phyloP scores from a whole-genome alignment of 1,140 invertebrate species.

The Pectinophora gossypiella region DNA sequence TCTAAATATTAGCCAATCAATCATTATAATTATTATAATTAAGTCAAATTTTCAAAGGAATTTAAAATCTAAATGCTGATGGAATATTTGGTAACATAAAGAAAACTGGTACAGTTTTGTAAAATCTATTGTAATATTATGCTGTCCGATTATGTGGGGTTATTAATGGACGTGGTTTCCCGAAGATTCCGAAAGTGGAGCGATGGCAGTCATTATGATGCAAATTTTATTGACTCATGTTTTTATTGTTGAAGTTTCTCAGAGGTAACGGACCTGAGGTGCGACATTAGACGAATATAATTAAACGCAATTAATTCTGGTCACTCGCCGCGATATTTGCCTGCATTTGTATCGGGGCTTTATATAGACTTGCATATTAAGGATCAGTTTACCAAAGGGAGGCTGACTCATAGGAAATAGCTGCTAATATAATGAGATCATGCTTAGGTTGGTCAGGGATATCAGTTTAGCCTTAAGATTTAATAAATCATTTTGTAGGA shows the following conservation, averaged over 20 bases:
- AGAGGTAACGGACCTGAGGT: constrained; percentile 18
- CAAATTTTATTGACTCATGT: constrained; percentile 43
- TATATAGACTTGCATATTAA: constrained; percentile 26
- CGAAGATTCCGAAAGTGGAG: constrained; percentile 26
- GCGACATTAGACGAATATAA: constrained; percentile 44
- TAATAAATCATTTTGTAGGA: too few relatives aligned
- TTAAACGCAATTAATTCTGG: constrained; percentile 21
- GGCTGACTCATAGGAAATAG: background rate
- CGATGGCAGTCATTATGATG: constrained; percentile 40
- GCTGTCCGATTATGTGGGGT: background rate
- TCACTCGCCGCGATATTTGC: constrained; percentile 5
- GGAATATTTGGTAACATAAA: background rate
- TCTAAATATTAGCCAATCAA: background rate
- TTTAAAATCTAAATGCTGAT: background rate
- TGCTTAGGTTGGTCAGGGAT: too few relatives aligned
- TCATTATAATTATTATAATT: background rate
- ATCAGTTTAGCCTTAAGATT: too few relatives aligned
- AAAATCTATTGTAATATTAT: constrained; percentile 3
- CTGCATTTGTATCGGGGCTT: constrained; percentile 20
- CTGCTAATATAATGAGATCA: too few relatives aligned
- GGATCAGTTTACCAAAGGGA: background rate
- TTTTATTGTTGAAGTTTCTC: constrained; percentile 27
- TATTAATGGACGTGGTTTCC: background rate
- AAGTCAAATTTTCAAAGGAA: background rate
- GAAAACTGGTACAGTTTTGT: background rate